Conservation (phyloP, 2,797 vertebrate genomes). For the Rhodeus uyekii region DNA sequence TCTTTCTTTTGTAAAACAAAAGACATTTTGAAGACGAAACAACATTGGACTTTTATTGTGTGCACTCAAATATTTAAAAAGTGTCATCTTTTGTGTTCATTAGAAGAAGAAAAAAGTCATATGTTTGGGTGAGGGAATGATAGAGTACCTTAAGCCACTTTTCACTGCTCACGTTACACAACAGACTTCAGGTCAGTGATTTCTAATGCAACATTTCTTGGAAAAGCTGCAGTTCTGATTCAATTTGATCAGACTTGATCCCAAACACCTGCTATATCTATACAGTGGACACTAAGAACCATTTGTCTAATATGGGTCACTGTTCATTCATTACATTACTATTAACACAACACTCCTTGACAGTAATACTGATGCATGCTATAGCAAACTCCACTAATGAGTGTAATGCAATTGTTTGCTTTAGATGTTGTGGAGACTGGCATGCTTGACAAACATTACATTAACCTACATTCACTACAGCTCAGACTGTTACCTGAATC, state of each 20-base stretch:
- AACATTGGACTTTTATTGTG: background rate
- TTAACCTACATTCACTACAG: constrained; percentile 61
- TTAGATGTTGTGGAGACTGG: background rate
- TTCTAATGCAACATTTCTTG: background rate
- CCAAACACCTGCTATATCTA: background rate
- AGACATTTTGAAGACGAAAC: background rate
- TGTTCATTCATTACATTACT: background rate
- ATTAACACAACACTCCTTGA: background rate
- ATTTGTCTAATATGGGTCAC: background rate
- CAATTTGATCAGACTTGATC: background rate
- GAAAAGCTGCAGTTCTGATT: background rate
- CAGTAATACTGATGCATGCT: background rate
- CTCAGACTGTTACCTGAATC: constrained; percentile 8
- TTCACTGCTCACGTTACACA: background rate
- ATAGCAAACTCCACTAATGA: background rate
- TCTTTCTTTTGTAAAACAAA: too few relatives aligned
- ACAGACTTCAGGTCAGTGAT: background rate
- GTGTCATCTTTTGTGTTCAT: background rate
- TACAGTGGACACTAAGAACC: background rate
- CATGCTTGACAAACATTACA: constrained; percentile 31
- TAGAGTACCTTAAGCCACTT: background rate
- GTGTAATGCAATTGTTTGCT: background rate
- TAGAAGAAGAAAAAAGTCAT: background rate
- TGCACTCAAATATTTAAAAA: too few relatives aligned
- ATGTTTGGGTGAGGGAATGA: background rate